Evolutionary conservation across 2,113 vertebrate genomes (phyloP).

Genomic region (Anser brachyrhynchus): DNA sequence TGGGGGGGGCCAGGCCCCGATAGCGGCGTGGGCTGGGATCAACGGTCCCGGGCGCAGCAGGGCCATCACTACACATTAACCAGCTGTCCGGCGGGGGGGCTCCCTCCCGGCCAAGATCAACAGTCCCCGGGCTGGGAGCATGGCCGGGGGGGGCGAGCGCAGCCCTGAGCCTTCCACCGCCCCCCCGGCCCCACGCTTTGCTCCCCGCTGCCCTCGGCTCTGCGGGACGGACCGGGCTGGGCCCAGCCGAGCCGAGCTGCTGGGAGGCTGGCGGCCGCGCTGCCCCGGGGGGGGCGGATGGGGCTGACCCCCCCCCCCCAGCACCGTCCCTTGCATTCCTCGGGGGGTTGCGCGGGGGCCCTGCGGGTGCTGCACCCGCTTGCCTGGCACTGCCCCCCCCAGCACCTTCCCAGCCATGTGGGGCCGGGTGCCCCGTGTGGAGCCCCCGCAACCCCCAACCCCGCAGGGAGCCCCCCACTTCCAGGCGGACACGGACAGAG

Average conservation of each 20-base stretch:
- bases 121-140: conserved; percentile 16
- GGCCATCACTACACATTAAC: conserved; percentile 40
- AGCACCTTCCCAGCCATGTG: no score
- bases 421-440: no score
- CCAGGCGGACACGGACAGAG: no score
- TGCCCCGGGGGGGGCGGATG: no score
- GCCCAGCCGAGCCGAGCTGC: neutral
- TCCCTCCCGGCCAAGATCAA: conserved; percentile 41
- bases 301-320: no score
- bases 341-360: no score
- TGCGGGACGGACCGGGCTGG: accelerated
- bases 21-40: neutral
- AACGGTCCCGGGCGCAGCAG: neutral
- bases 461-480: no score
- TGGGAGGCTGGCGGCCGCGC: no score
- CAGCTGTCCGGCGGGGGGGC: conserved; percentile 18
- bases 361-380: no score
- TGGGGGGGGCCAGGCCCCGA: neutral
- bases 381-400: no score
- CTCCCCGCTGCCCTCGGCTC: neutral
- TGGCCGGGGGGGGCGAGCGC: neutral
- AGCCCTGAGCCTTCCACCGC: neutral
- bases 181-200: neutral
- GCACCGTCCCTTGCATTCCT: no score
- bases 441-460: no score